phyloP scores from a whole-genome alignment of 2,113 vertebrate genomes.

The Formicarius rufipectus region DNA sequence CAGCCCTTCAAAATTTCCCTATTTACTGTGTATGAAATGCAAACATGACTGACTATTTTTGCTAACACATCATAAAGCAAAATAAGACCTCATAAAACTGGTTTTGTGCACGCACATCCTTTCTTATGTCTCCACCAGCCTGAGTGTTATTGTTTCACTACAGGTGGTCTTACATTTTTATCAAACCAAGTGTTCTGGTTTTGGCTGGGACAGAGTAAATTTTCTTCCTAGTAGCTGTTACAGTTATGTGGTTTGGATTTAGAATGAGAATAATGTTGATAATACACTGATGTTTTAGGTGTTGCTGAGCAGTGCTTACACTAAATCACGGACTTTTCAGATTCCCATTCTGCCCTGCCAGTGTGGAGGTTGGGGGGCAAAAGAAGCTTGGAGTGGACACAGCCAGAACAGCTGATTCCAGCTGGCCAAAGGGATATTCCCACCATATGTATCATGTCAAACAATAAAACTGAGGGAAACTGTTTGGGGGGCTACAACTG shows the following conservation, averaged over 20 bases:
- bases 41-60: not conserved
- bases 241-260: not conserved
- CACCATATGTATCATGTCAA: not conserved
- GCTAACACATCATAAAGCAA: not conserved
- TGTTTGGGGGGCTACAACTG: not conserved
- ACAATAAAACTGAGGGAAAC: not conserved
- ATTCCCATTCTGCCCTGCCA: not conserved
- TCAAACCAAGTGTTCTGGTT: not conserved
- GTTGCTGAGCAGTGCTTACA: not conserved
- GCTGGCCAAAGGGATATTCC: not conserved
- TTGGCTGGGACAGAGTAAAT: not conserved
- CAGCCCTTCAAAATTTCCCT: not conserved
- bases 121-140: constrained; percentile 10
- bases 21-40: not conserved
- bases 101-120: not conserved
- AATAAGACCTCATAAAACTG: not conserved
- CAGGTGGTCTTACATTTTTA: constrained; percentile 10
- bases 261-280: not conserved
- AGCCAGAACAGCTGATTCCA: not conserved
- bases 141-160: not conserved
- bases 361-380: not conserved
- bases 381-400: not conserved
- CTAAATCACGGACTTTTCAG: not conserved
- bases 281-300: rapidly evolving
- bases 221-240: not conserved